These are phyloP conservation scores for Pachycephala philippinensis DNA, from an alignment of 2,113 vertebrate genomes.

Conservation along the genomic window DNA sequence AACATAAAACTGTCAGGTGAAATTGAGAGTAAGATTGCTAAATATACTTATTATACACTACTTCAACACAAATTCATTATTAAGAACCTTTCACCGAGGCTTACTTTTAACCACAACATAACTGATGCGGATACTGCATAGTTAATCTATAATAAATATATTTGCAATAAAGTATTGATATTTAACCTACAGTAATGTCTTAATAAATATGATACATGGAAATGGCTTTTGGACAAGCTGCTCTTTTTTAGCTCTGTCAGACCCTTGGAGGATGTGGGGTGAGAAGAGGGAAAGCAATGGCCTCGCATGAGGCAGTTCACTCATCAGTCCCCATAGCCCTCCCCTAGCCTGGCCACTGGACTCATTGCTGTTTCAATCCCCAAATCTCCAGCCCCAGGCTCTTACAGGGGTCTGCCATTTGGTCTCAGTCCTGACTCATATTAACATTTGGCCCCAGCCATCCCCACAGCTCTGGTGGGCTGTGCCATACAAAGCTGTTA, in stretches of 20 bases:
- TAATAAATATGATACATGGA: slow-evolving; percentile 49
- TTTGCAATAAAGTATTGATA: slow-evolving; percentile 55
- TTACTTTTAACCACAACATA: slow-evolving; percentile 27
- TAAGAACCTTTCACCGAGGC: slow-evolving; percentile 25
- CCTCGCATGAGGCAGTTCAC: not conserved
- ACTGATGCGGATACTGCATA: not conserved
- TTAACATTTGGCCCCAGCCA: not conserved
- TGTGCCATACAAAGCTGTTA: not conserved
- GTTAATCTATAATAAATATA: slow-evolving; percentile 38
- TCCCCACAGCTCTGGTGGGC: not conserved
- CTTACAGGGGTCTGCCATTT: not conserved
- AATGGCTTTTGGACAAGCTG: not conserved
- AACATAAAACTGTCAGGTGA: slow-evolving; percentile 68
- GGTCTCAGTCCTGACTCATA: not conserved
- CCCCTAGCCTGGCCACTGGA: not conserved
- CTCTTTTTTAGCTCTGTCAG: not conserved
- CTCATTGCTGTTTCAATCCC: not conserved
- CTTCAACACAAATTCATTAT: slow-evolving; percentile 46
- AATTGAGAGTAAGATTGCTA: slow-evolving; percentile 50
- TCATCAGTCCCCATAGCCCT: not conserved
- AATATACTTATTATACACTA: slow-evolving; percentile 34
- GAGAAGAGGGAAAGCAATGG: not conserved
- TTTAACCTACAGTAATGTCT: slow-evolving; percentile 60
- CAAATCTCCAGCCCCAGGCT: not conserved
- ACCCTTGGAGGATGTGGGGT: not conserved